These are phyloP conservation scores for Eutolmus rufibarbis DNA, from an alignment of 2,888 invertebrate genomes.

Conservation along the genomic window DNA sequence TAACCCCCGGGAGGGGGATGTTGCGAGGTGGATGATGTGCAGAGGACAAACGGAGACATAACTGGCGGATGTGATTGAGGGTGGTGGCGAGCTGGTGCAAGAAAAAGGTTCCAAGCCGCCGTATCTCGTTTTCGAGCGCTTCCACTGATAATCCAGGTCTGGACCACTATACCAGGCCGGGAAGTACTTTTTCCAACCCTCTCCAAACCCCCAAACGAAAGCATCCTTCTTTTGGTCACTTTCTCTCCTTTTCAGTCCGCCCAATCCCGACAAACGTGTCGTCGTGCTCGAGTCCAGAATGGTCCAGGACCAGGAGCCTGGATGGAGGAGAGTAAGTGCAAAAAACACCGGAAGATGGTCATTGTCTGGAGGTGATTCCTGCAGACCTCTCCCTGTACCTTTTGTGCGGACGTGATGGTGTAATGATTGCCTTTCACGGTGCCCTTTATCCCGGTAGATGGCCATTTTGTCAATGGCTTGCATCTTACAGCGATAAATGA, in stretches of 20 bases:
- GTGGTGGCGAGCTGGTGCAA: neutral
- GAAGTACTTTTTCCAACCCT: neutral
- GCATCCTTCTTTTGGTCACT: neutral
- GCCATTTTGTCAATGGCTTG: conserved; percentile 36
- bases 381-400: neutral
- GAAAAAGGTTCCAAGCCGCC: conserved; percentile 5
- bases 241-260: neutral
- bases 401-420: conserved; percentile 21
- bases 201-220: neutral
- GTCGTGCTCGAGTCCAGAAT: neutral
- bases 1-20: neutral
- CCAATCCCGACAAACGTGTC: neutral
- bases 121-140: conserved; percentile 11
- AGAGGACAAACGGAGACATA: conserved; percentile 26
- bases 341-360: conserved; percentile 34
- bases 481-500: conserved; percentile 15
- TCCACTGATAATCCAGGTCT: neutral
- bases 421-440: conserved; percentile 13
- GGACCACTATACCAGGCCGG: neutral
- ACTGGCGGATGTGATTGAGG: conserved; percentile 28
- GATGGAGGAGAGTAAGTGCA: neutral
- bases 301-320: neutral
- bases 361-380: conserved; percentile 40
- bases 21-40: conserved; percentile 5
- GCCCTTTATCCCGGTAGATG: conserved; percentile 15